Conservation (phyloP, 2,888 invertebrate species). For the Drosophila glabriapex region DNA sequence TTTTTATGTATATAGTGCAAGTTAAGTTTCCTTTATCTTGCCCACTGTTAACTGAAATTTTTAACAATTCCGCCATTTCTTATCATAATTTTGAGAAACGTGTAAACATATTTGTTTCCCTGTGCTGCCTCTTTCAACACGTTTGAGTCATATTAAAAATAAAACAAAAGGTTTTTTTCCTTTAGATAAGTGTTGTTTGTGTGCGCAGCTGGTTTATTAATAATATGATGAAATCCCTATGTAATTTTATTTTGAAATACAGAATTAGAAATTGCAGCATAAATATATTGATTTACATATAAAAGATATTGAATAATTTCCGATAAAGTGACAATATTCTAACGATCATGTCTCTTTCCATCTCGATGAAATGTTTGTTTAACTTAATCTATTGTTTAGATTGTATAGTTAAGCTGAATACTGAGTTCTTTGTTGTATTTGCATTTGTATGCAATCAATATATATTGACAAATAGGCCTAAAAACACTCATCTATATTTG, state of each 20-base stretch:
- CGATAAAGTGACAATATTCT: neutral
- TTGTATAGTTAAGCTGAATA: neutral
- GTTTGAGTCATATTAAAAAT: conserved; percentile 10
- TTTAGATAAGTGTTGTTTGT: neutral
- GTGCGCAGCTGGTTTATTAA: conserved; percentile 23
- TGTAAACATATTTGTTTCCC: conserved; percentile 9
- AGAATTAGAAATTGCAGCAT: neutral
- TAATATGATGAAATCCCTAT: conserved; percentile 20
- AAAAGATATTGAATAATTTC: neutral
- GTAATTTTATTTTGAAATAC: neutral
- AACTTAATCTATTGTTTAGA: neutral
- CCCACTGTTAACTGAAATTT: neutral
- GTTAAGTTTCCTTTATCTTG: neutral
- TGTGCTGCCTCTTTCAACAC: neutral
- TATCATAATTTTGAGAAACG: conserved; percentile 3
- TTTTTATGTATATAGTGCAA: neutral
- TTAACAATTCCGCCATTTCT: neutral
- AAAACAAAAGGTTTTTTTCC: neutral
- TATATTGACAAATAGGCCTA: neutral
- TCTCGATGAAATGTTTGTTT: neutral
- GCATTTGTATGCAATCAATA: no score
- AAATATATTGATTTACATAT: neutral
- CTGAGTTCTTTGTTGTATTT: neutral
- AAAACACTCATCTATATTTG: neutral
- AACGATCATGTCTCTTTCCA: neutral